Base-by-base conservation (phyloP, 2,113 vertebrate genomes). In the Dendrocopos noguchii region DNA sequence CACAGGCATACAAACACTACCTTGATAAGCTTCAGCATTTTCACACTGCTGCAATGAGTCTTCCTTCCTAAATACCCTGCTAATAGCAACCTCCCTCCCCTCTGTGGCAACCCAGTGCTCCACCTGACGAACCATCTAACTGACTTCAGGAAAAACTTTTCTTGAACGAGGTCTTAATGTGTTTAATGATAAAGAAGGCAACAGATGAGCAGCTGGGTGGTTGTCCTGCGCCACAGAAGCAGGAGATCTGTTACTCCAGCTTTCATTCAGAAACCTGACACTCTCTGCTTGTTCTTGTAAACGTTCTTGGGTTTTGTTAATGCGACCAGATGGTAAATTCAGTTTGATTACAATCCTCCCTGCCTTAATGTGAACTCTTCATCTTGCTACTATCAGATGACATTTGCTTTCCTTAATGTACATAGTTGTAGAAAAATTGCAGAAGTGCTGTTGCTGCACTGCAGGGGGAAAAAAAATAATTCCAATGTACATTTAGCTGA, bases 401-500 rank as follows among this genome's bases (percentile, higher is more conserved):
- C 96, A 97, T 98, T 97, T 97, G 95, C 97, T 98, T 97, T 97
- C 95, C 95, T 97, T 95, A 97, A 96, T 94, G 93, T 94, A 97
- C 91, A 91, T 93, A 96, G 93, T 93, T 97, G 93, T 78, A 91
- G 95, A 91, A 96, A 98, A 97, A 96, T 95, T 96, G 84, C 92
- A 91, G 94, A 94, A 95, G 90, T 91, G 96, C 77, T 96, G 86
- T 97, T 96, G 96, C 95, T 94, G 85, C 91, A 94, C 92, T 96
- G 97, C 95, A 95, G 95, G 96, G 97, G 97, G 97, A 97, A 44
- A 44, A 44, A 7, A 44, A 42, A 42, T 39, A 39, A 98, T 97
- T 97, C 97, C 95, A 96, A 93, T 63, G 83, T 96, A 96, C 96
- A 97, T 97, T 97, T 97, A 98, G 98, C 97, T 98, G 98, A 98